Evolutionary conservation across 2,888 invertebrate species (phyloP).

Genomic region (Calliphora vomitoria): DNA sequence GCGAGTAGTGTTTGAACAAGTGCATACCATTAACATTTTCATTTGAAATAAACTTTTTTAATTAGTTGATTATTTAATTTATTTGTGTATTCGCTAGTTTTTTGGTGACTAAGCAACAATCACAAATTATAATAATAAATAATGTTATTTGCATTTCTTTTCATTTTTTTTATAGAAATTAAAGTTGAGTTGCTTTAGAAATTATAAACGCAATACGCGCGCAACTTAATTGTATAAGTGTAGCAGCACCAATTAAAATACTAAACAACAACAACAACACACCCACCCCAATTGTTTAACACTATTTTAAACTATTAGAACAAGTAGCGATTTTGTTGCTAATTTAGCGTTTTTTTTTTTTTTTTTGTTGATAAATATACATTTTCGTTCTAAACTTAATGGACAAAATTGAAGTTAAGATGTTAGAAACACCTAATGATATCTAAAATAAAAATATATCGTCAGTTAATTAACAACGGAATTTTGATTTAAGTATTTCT

Average conservation of each 20-base stretch:
- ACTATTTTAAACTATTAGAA: constrained; percentile 2
- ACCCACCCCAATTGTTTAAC: constrained; percentile 32
- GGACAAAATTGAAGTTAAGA: no score
- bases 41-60: constrained; percentile 26
- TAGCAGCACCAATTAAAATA: constrained; percentile 18
- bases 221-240: constrained; percentile 41
- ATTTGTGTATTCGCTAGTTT: background rate
- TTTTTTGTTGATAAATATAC: no score
- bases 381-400: no score
- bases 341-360: background rate
- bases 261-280: background rate
- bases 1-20: background rate
- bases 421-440: no score
- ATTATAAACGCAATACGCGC: constrained; percentile 24
- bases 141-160: constrained; percentile 3
- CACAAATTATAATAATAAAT: background rate
- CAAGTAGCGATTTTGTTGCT: background rate
- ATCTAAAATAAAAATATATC: no score
- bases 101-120: constrained; percentile 58
- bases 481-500: no score
- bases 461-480: no score
- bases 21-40: constrained; percentile 24
- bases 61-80: constrained; percentile 14
- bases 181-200: constrained; percentile 38
- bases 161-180: constrained; percentile 10